Percentiles rank a stretch among this genome's conserved stretches.
Evolutionary conservation across 64 coral and sea anemone genomes (phyloP).

Genomic region (Anthopleura sola): DNA sequence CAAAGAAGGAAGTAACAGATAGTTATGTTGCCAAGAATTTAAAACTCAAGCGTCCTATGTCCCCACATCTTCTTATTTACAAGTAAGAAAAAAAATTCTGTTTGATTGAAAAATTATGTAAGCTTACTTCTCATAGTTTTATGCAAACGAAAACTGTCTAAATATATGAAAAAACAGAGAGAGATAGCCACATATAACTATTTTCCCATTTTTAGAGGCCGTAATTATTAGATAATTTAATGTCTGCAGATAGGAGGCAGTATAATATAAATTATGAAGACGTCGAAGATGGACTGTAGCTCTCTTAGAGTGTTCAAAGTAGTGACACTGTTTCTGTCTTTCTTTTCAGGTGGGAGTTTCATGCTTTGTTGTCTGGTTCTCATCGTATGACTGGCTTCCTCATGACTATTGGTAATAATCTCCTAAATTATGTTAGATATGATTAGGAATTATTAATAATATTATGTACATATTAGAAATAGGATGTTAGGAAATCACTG

Average conservation of each 20-base stretch:
- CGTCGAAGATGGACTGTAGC: too few species aligned
- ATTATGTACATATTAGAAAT: too few species aligned
- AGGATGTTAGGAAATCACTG: too few species aligned
- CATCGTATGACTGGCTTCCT: slow-evolving; percentile 21
- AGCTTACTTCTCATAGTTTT: not conserved
- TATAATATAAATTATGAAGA: too few species aligned
- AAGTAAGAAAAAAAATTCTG: not conserved
- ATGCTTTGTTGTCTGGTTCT: slow-evolving; percentile 23
- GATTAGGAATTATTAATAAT: not conserved
- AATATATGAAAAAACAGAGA: too few species aligned
- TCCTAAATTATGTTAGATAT: not conserved
- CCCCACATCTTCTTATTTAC: slow-evolving; percentile 14
- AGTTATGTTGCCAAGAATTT: not conserved
- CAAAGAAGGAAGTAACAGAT: slow-evolving; percentile 3
- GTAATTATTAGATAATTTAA: too few species aligned
- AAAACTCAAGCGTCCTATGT: slow-evolving; percentile 26
- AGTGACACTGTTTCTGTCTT: not conserved
- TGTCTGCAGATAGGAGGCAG: too few species aligned
- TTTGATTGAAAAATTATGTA: not conserved
- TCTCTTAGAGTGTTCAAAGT: too few species aligned
- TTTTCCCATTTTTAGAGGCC: too few species aligned
- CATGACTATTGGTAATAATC: slow-evolving; percentile 15
- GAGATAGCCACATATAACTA: too few species aligned
- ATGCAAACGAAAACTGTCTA: not conserved
- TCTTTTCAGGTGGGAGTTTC: slow-evolving; percentile 12